These are phyloP conservation scores for Peucedramus taeniatus DNA, from an alignment of 2,113 vertebrate species.

Conservation along the genomic window DNA sequence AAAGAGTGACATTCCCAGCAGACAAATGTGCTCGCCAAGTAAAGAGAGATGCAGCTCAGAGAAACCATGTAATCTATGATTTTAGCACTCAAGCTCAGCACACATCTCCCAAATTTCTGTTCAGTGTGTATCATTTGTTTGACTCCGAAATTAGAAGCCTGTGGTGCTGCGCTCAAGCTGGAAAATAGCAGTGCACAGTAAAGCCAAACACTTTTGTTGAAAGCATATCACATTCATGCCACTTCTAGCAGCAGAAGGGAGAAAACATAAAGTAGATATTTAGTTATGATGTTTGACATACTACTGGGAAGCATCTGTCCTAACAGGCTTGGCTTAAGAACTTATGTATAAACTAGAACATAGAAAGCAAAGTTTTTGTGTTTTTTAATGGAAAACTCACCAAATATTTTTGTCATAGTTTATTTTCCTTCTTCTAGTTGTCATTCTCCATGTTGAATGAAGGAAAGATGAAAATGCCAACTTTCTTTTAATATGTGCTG, in stretches of 20 bases:
- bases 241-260: not conserved
- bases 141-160: not conserved
- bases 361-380: not conserved
- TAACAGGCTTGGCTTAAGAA: not conserved
- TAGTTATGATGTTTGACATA: not conserved
- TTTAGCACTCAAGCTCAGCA: not conserved
- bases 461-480: not conserved
- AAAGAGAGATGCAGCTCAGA: not conserved
- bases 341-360: not conserved
- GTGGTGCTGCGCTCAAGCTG: not conserved
- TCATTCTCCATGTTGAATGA: not conserved
- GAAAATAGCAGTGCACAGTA: not conserved
- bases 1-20: not conserved
- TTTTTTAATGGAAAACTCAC: not conserved
- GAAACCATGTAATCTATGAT: not conserved
- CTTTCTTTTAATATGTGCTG: not conserved
- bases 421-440: not conserved
- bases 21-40: not conserved
- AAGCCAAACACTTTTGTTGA: not conserved
- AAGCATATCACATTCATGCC: not conserved
- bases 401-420: not conserved
- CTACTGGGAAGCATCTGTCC: not conserved
- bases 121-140: not conserved
- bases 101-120: not conserved
- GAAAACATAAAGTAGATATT: not conserved